Conservation (phyloP, 2,888 invertebrate genomes). For the Cantharis nigra region DNA sequence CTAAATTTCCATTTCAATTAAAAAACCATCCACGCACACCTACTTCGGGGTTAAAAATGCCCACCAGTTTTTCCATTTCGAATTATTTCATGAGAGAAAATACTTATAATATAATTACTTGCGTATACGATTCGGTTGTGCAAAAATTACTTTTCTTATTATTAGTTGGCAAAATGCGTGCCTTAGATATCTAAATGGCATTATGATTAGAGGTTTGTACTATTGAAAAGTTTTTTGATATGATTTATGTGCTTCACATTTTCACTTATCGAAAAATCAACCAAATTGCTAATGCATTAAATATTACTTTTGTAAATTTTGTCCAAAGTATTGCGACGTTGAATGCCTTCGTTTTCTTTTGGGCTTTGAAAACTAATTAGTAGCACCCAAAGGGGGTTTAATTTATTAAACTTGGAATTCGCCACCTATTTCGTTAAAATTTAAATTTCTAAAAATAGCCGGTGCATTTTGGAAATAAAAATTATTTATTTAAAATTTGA, state of each 20-base stretch:
- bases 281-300: not conserved
- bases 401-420: too few species aligned
- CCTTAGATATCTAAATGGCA: not conserved
- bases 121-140: not conserved
- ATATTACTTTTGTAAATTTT: not conserved
- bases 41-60: not conserved
- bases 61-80: not conserved
- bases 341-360: not conserved
- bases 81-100: not conserved
- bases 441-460: not conserved
- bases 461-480: not conserved
- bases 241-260: not conserved
- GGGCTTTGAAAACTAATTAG: not conserved
- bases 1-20: not conserved
- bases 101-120: not conserved
- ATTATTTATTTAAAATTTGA: conserved; percentile 10
- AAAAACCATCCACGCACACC: not conserved
- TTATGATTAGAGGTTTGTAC: not conserved
- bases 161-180: not conserved
- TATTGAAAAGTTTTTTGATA: not conserved
- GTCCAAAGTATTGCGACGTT: not conserved
- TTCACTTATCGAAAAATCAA: not conserved
- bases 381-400: not conserved
- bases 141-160: not conserved
- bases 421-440: not conserved